These are phyloP conservation scores for Xenentodon cancila DNA, from an alignment of 2,797 vertebrate genomes.

Conservation along the genomic window DNA sequence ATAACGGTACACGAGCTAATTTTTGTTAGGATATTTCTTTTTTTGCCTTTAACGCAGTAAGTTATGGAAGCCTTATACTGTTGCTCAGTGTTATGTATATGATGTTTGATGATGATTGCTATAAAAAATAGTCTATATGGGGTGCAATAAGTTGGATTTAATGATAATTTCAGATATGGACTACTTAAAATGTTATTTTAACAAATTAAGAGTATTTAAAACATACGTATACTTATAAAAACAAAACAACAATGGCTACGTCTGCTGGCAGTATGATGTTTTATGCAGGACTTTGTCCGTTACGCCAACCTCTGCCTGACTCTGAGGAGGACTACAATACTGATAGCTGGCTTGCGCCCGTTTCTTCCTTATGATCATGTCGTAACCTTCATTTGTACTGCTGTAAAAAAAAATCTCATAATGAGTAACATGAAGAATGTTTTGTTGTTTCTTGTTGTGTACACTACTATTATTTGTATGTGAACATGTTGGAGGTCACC, in stretches of 20 bases:
- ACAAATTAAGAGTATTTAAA: constrained; percentile 28
- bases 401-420: constrained; percentile 32
- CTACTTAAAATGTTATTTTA: constrained; percentile 35
- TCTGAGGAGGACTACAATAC: constrained; percentile 26
- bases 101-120: constrained; percentile 62
- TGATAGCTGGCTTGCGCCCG: constrained; percentile 49
- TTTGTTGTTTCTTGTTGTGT: constrained; percentile 22
- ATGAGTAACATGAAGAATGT: constrained; percentile 9
- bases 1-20: constrained; percentile 23
- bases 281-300: constrained; percentile 32
- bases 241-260: background rate
- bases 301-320: constrained; percentile 60
- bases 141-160: constrained; percentile 57
- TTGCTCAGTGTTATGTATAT: constrained; percentile 74
- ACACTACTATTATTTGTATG: constrained; percentile 32
- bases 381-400: constrained; percentile 51
- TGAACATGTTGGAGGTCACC: constrained; percentile 25
- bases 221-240: constrained; percentile 7
- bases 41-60: constrained; percentile 44
- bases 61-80: constrained; percentile 62
- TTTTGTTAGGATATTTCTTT: constrained; percentile 21
- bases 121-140: constrained; percentile 30
- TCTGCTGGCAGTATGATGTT: constrained; percentile 19
- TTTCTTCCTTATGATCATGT: constrained; percentile 30
- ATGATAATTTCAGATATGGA: constrained; percentile 40